Evolutionary conservation across 2,888 invertebrate species (phyloP), one percentile per base, ranked within the genome.

Genomic region (Aspidiotus rigidus): DNA sequence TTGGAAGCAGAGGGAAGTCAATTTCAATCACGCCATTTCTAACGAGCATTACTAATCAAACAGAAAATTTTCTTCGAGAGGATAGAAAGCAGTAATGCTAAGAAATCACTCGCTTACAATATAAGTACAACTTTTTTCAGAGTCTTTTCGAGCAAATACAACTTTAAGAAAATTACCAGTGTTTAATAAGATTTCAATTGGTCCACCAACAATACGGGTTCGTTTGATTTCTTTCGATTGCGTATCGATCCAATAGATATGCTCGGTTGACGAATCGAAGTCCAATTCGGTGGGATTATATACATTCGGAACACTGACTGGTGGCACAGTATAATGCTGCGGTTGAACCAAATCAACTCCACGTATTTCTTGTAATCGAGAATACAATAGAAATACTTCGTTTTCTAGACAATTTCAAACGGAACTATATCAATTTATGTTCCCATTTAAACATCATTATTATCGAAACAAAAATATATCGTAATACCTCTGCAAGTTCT

Each of bases 271-370:
- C 2, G 88, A 84, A 64, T 85, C 81, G 76, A 85, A 87, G 75
- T 89, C 89, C 70, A 93, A 80, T 73, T 86, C 83, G 64, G 84
- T 81, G 9, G 90, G 89, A 73, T 84, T 82, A 72, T 87, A 80
- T 11, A 89, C 85, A 78, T 86, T 82, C 49, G 87, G 85, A 62
- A 84, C 69, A 28, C 63, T 85, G 73, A 93, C 86, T 17, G 92
- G 87, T 10, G 93, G 91, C 74, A 92, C 89, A 56, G 89, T 86
- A 77, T 87, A 88, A 78, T 85, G 86, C 76, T 84, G 84, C 5
- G 89, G 88, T 77, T 85, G 84, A 71, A 84, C 82, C 73, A 90
- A 79, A 79, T 92, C 90, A 71, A 93, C 87, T 59, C 92, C 93
- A 64, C 90, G 84, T 74, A 94, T 88, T 80, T 89, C 89, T 74